phyloP scores from a whole-genome alignment of 1,140 invertebrate genomes.

The Heliothis virescens region DNA sequence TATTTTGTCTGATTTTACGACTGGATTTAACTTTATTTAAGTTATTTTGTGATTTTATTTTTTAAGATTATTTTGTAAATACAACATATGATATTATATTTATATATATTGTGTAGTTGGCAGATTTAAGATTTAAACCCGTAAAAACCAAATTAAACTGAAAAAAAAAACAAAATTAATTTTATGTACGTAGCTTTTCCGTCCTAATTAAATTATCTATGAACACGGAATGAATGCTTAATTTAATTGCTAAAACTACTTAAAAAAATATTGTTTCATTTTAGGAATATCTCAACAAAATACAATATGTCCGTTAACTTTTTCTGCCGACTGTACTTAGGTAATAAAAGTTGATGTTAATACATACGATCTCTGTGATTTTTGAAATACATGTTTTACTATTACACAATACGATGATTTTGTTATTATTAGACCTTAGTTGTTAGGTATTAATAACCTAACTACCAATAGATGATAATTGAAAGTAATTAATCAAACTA shows the following conservation, averaged over 20 bases:
- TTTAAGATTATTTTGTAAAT: conserved; percentile 38
- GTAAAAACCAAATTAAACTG: no score
- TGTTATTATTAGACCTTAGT: background rate
- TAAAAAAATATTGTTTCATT: background rate
- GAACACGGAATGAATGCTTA: no score
- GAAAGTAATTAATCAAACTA: no score
- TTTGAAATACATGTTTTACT: conserved; percentile 53
- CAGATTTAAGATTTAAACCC: background rate
- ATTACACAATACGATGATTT: conserved; percentile 14
- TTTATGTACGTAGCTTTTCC: no score
- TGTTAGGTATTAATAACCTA: no score
- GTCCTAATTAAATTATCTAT: no score
- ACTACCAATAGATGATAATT: no score
- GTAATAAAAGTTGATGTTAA: conserved; percentile 21
- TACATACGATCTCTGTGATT: conserved; percentile 55
- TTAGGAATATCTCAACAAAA: background rate
- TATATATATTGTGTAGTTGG: conserved; percentile 22
- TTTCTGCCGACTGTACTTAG: conserved; percentile 8
- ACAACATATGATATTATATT: conserved; percentile 22
- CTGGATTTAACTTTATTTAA: conserved; percentile 24
- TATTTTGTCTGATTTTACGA: conserved; percentile 14
- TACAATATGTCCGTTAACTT: background rate
- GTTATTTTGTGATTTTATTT: conserved; percentile 37
- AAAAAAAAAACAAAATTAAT: no score
- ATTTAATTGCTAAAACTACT: background rate